Evolutionary conservation across 2,888 invertebrate genomes (phyloP), one percentile per base, ranked within the genome.

Genomic region (Fissipunctia ypsillon): DNA sequence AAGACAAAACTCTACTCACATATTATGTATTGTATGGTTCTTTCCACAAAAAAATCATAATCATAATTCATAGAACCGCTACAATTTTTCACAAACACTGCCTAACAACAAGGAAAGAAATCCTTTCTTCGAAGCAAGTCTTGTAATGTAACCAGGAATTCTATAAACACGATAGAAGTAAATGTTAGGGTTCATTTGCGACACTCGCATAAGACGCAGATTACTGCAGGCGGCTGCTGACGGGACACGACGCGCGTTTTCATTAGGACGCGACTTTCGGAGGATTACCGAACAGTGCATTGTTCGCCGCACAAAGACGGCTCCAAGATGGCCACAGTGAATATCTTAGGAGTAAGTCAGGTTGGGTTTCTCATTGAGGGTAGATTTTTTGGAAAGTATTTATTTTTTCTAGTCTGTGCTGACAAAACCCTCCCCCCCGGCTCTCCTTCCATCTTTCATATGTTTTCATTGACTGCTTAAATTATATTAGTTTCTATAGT

Each of bases 271-370:
- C 54, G 76, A 79, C 75, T 77, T 85, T 77, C 76, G 57, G 78
- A 63, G 75, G 78, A 87, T 83, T 81, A 85, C 78, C 69, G 73
- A 70, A 61, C 73, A 77, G 71, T 78, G 81, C 87, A 87, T 87
- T 85, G 87, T 85, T 85, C 71, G 69, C 28, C 52, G 60, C 52
- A 85, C 87, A 85, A 85, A 85, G 85, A 83, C 75, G 69, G 38
- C 66, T 61, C 69, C 65, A 81, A 81, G 81, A 84, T 57, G 61
- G 28, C 14, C 61, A 48, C 57, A 68, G 81, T 71, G 6, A 35
- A 38, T 38, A 22, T 0, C 10, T 28, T 9, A 5, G n/a, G 12
- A 84, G 81, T 76, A 56, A 54, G 41, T 50, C 63, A 69, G 43
- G 14, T 57, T 28, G 35, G 16, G 2, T 43, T 64, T 57, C 3